Base-by-base conservation (phyloP, 2,797 vertebrate species). In the Fistularia tabacaria region DNA sequence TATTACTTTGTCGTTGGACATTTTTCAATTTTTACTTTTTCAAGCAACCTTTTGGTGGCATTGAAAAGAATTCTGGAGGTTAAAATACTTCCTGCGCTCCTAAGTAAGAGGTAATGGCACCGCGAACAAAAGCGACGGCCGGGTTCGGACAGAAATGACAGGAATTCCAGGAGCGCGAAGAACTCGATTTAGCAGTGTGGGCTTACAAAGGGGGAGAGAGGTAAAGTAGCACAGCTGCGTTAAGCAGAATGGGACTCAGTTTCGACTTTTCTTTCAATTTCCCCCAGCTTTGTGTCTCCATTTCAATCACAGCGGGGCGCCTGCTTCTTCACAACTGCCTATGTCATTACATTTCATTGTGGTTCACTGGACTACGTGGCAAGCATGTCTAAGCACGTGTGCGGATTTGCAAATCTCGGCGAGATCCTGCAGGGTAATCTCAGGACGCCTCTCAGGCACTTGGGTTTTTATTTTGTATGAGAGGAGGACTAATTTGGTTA, bases 261-360 rank as follows among this genome's bases (percentile, higher is more conserved):
- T 11, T 39, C 0, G 38, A 12, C 39, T 66, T 74, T 67, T 52
- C 59, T 65, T 66, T 50, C 63, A 59, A 70, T 79, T 80, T 71
- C 57, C 59, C 51, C 39, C 59, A 51, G 66, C 66, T 79, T 69
- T 73, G 59, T 57, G 67, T 67, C 69, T 66, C 69, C 13, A 71
- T 76, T 69, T 80, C 74, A 60, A 62, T 77, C 72, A 49, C 72
- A 64, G 62, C n/a, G 1, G 65, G 71, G 45, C 14, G 54, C 60
- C n/a, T 7, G 0, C 51, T 53, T 49, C 59, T 59, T 62, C 60
- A 59, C 59, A 8, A 49, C 67, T 43, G 38, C 46, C 68, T 62
- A 51, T 68, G 70, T 66, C 66, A 73, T 79, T 70, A 61, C 64
- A 78, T 79, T 80, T 77, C 47, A 74, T 54, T 66, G 64, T 69